phyloP scores from a whole-genome alignment of 2,797 vertebrate genomes.

The Sternarchorhynchus goeldii region DNA sequence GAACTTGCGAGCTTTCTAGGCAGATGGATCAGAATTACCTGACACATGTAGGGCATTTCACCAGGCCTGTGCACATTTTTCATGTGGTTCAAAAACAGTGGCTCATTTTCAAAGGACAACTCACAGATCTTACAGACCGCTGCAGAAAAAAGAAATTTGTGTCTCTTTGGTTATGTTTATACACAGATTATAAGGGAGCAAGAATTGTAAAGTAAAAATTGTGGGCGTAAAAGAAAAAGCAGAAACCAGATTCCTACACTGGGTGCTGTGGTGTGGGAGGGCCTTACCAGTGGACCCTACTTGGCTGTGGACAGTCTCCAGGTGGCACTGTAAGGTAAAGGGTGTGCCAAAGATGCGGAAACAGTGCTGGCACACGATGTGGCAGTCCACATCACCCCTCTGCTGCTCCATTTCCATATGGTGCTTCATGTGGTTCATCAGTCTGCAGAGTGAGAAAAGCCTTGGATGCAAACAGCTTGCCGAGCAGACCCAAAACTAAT shows the following conservation, averaged over 20 bases:
- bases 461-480: too few species aligned
- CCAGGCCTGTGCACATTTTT: constrained; percentile 91
- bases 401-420: constrained; percentile 79
- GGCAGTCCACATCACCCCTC: constrained; percentile 71
- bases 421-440: constrained; percentile 90
- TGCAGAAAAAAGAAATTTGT: constrained; percentile 55
- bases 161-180: neutral
- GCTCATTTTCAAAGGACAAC: constrained; percentile 82
- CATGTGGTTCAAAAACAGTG: constrained; percentile 90
- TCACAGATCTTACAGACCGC: constrained; percentile 94
- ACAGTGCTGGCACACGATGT: constrained; percentile 84
- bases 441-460: constrained; percentile 65
- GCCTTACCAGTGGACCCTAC: constrained; percentile 80
- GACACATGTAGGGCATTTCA: constrained; percentile 96
- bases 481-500: too few species aligned
- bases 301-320: constrained; percentile 85
- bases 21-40: constrained; percentile 71
- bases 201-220: neutral
- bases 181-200: neutral
- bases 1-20: neutral
- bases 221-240: neutral
- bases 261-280: neutral
- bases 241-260: neutral
- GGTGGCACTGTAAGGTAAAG: constrained; percentile 83
- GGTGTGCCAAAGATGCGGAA: constrained; percentile 83